phyloP scores from a whole-genome alignment of 2,797 vertebrate genomes.

The Gallinago nigripennis region DNA sequence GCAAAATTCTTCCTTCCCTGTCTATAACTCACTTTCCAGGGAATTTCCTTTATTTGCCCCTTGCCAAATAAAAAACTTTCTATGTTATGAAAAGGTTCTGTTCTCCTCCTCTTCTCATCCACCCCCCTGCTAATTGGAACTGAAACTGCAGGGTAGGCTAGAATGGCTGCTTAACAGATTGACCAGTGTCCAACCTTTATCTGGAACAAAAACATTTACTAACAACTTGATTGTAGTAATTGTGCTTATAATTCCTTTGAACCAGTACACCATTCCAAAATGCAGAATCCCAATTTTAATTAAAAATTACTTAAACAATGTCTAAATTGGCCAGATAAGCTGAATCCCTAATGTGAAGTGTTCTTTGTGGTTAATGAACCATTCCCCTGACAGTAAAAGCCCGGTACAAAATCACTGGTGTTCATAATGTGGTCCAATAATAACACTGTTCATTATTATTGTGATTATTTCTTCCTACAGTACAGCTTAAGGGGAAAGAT shows the following conservation, averaged over 20 bases:
- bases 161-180: not conserved
- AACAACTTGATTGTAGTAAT: not conserved
- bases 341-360: constrained; percentile 28
- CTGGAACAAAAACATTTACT: constrained; percentile 15
- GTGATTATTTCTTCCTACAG: constrained; percentile 29
- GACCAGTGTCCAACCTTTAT: not conserved
- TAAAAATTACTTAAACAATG: constrained; percentile 64
- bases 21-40: not conserved
- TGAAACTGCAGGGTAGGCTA: not conserved
- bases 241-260: constrained; percentile 24
- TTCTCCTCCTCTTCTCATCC: not conserved
- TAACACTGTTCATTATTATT: constrained; percentile 43
- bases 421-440: constrained; percentile 49
- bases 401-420: constrained; percentile 30
- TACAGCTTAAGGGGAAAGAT: constrained; percentile 17
- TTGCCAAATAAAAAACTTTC: not conserved
- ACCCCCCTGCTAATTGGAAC: not conserved
- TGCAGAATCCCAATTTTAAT: constrained; percentile 49
- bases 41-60: not conserved
- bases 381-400: constrained; percentile 15
- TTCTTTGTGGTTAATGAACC: constrained; percentile 60
- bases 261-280: not conserved
- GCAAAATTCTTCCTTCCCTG: not conserved
- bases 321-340: constrained; percentile 55
- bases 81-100: not conserved